Base-by-base conservation (phyloP, 2,888 invertebrate species). In the Sussaba pulchella region DNA sequence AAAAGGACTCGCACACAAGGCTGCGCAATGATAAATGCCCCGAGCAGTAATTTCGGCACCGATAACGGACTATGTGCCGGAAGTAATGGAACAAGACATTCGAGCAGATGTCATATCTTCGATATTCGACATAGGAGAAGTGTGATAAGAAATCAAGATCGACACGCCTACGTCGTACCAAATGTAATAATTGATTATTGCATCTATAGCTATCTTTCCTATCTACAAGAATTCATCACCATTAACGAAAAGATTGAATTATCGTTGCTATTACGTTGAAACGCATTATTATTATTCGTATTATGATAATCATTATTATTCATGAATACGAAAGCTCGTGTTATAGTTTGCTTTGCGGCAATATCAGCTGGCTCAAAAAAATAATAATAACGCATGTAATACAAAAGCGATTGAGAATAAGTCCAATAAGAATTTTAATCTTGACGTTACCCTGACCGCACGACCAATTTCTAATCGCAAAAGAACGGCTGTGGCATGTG, bases 31-130 rank as follows among this genome's bases (percentile, higher is more conserved):
- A 81, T 81, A 78, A 82, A 71, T 74, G 61, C 52, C 61, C 61
- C 39, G 36, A n/a, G 69, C 69, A 64, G 63, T 81, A 72, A 83
- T 78, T 81, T 83, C 52, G 67, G 72, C 67, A 69, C 74, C 54
- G 59, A 71, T 39, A 31, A 2, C 31, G 69, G 39, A 63, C 61
- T 52, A 75, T 59, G 74, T 77, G 71, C 77, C 69, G 75, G 70
- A 83, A 76, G 57, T 80, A 77, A 78, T 78, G 67, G 43, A 61
- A 43, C 52, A 50, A 64, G 59, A 74, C 41, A 36, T 43, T 19
- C 52, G 41, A 57, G 39, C 17, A 57, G 66, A 66, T 54, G 57
- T 71, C 66, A 36, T 71, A 66, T 71, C 61, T 61, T 75, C 52
- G 57, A 64, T 36, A 45, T 26, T 17, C 47, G 54, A 57, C n/a